A percentile compares a stretch with the other conserved stretches of the same genome.
phyloP scores from a whole-genome alignment of 2,113 vertebrate species.

The Pteruthius melanotis region DNA sequence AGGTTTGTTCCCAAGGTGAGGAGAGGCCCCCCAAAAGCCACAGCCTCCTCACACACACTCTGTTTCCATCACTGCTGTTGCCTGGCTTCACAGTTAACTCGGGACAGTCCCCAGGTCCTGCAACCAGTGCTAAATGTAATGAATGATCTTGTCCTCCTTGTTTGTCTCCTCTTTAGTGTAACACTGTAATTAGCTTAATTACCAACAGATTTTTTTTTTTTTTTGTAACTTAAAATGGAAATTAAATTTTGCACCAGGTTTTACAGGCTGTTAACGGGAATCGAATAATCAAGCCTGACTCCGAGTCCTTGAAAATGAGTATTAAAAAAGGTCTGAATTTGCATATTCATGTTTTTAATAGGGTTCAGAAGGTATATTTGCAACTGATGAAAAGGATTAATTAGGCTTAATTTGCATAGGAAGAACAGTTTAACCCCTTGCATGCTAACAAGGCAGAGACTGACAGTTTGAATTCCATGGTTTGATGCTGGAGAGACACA shows the following conservation, averaged over 20 bases:
- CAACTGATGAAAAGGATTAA: conserved; percentile 80
- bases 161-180: conserved; percentile 60
- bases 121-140: conserved; percentile 23
- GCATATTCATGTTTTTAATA: conserved; percentile 84
- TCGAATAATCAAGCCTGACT: conserved; percentile 79
- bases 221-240: conserved; percentile 77
- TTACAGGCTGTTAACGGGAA: conserved; percentile 77
- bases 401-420: conserved; percentile 77
- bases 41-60: background rate
- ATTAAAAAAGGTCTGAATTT: conserved; percentile 78
- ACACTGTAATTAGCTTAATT: conserved; percentile 72
- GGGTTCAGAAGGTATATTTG: conserved; percentile 81
- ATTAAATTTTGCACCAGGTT: conserved; percentile 77
- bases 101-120: background rate
- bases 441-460: background rate
- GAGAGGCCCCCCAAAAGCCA: background rate
- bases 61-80: fast-evolving
- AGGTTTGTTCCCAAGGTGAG: background rate
- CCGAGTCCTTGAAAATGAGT: conserved; percentile 79
- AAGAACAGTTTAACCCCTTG: conserved; percentile 72
- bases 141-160: conserved; percentile 58
- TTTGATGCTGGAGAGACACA: background rate
- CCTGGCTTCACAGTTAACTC: background rate
- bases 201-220: conserved; percentile 56
- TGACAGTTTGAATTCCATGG: background rate